These are phyloP conservation scores for Heliocidaris tuberculata DNA, from an alignment of 35 echinoderm and acorn worm species.

Conservation along the genomic window DNA sequence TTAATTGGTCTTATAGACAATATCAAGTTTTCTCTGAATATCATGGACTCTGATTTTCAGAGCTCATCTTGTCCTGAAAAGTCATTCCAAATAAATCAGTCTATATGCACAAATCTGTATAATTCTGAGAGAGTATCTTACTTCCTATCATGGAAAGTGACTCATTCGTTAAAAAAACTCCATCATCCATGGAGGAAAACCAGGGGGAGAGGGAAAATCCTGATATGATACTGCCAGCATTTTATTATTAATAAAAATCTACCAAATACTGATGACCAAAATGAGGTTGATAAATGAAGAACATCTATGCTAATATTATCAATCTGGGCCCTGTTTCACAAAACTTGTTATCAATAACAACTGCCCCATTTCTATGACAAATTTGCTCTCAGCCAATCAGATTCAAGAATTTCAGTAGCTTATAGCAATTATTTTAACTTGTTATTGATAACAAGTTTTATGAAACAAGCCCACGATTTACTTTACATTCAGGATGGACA, in stretches of 20 bases:
- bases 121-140: not conserved
- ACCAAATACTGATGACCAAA: not conserved
- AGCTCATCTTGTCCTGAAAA: not conserved
- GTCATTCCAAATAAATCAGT: not conserved
- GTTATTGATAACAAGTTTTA: too few relatives aligned
- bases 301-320: not conserved
- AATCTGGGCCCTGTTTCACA: not conserved
- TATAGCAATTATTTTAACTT: too few relatives aligned
- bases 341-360: too few relatives aligned
- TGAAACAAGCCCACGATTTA: too few relatives aligned
- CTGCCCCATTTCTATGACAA: too few relatives aligned
- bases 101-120: not conserved
- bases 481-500: not conserved
- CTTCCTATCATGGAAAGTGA: not conserved
- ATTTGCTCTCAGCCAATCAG: too few relatives aligned
- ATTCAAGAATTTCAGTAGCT: too few relatives aligned
- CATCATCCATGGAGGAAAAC: not conserved
- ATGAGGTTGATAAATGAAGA: not conserved
- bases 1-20: not conserved
- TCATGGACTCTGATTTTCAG: not conserved
- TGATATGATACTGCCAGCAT: not conserved
- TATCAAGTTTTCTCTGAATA: not conserved
- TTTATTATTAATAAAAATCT: not conserved
- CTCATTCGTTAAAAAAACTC: not conserved
- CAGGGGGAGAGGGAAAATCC: not conserved